Evolutionary conservation across 1,140 invertebrate species (phyloP), one percentile per base, ranked within the genome.

Genomic region (Ips nitidus): DNA sequence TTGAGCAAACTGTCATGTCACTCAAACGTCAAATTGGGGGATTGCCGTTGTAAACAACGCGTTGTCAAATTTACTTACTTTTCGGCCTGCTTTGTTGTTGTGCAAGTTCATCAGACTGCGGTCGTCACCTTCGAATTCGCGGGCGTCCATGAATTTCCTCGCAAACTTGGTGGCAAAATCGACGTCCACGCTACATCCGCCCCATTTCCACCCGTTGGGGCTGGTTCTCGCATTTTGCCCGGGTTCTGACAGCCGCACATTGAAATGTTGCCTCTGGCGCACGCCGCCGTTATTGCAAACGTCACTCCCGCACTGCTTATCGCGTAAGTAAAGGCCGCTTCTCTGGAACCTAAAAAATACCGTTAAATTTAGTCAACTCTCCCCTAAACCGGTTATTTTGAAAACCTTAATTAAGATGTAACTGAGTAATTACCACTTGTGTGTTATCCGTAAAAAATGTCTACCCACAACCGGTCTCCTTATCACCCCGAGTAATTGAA

Each of bases 71-170:
- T 50, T 2, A 8, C 41, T 62, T 81, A 97, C 95, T 91, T 93
- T 93, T 82, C 95, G 84, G 56, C 95, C 96, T 39, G 93, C 94
- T 77, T 92, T 89, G 84, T 98, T 98, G 81, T 99, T 99, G 81
- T 99, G 97, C 41, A 98, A 84, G 83, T 99, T 98, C 94, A 98
- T 98, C 71, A 96, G 82, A 60, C 91, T 92, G 42, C 95, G 84
- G 2, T 91, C 91, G 79, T 95, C 91, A 0, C 87, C 86, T 78
- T 94, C 92, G 63, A 94, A 83, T 78, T 95, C 90, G 61, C 93
- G 83, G 53, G 92, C 89, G 81, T 96, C 93, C 71, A 95, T 85
- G 82, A 95, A 95, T 76, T 88, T 88, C 55, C 92, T 83, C 38
- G 92, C 88, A 79, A 93, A 90, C 71, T 87, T 84, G 78, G 91